Conservation (phyloP, 2,113 vertebrate genomes). For the Pampusana beccarii region DNA sequence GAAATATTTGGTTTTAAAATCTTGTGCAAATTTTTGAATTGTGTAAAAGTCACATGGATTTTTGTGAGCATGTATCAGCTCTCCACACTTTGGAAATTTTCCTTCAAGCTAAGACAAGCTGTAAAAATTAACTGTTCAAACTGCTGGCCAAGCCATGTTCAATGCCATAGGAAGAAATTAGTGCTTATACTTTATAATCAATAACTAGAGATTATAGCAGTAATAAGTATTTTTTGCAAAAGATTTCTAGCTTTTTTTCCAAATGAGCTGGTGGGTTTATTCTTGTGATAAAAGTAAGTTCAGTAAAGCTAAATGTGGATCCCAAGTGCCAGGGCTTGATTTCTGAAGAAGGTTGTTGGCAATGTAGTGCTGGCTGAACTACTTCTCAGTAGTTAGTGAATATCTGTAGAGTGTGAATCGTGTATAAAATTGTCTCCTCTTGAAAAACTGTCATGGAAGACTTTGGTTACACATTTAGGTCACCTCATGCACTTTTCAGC, state of each 20-base stretch:
- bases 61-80: background rate
- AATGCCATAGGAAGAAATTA: background rate
- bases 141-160: background rate
- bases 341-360: background rate
- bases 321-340: background rate
- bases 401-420: background rate
- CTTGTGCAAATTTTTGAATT: background rate
- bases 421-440: background rate
- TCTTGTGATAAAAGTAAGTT: background rate
- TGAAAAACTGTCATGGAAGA: background rate
- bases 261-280: background rate
- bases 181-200: background rate
- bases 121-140: background rate
- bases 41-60: background rate
- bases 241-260: background rate
- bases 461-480: conserved; percentile 32
- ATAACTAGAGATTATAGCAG: background rate
- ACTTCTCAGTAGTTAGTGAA: background rate
- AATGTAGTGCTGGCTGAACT: background rate
- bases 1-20: background rate
- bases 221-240: background rate
- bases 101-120: background rate
- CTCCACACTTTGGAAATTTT: background rate
- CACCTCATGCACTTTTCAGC: background rate
- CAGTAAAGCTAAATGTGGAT: background rate